Evolutionary conservation across 2,888 invertebrate species (phyloP).

Genomic region (Campoletis raptor): DNA sequence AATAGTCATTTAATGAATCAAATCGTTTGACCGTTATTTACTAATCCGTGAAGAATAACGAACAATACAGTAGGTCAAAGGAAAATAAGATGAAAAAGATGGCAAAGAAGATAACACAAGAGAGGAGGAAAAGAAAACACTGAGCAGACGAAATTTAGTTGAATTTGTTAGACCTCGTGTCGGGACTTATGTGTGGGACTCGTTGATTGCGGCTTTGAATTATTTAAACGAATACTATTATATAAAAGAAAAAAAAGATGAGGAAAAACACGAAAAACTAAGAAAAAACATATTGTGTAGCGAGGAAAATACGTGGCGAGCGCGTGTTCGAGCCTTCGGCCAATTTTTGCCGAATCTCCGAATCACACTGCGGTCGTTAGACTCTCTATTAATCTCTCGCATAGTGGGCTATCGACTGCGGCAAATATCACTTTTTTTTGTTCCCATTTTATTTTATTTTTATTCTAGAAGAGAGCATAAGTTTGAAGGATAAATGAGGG

Average conservation of each 20-base stretch:
- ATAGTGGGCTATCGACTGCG: constrained; percentile 66
- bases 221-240: constrained; percentile 71
- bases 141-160: constrained; percentile 76
- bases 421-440: constrained; percentile 37
- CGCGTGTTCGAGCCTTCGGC: constrained; percentile 56
- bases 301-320: constrained; percentile 54
- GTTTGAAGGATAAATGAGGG: constrained; percentile 37
- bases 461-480: constrained; percentile 18
- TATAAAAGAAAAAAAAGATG: constrained; percentile 13
- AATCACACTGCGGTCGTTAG: constrained; percentile 6
- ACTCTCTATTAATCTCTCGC: constrained; percentile 54
- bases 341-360: constrained; percentile 26
- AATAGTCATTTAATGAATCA: constrained; percentile 80
- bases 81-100: constrained; percentile 34
- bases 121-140: constrained; percentile 27
- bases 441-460: constrained; percentile 1
- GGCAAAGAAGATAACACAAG: constrained; percentile 8
- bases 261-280: constrained; percentile 12
- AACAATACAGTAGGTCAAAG: constrained; percentile 78
- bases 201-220: constrained; percentile 80
- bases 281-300: constrained; percentile 24
- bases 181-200: constrained; percentile 79
- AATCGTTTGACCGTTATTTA: constrained; percentile 78
- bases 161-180: constrained; percentile 81
- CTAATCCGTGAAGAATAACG: constrained; percentile 74